Evolutionary conservation across 2,888 invertebrate species (phyloP), one percentile per base, ranked within the genome.

Genomic region (Dendrolimus houi): DNA sequence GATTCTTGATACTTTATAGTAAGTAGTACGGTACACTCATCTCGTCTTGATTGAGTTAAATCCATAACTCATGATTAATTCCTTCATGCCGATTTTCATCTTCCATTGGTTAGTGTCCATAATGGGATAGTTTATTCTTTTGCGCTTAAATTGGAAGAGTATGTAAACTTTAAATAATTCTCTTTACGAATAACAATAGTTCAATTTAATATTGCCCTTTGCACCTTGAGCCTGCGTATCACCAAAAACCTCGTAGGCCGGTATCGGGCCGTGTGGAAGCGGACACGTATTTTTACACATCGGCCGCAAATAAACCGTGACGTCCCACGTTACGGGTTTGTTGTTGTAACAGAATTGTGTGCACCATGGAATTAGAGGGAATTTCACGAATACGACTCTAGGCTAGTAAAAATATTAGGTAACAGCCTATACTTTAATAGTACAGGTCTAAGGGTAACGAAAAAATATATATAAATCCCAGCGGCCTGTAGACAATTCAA

Each of bases 221-320:
- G 14, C 14, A 10, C 29, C 17, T 53, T n/a, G n/a, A 52, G 14
- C 10, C 14, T 14, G 10, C 14, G 53, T 53, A 52, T 55, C 41
- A 54, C 17, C 41, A 55, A 54, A 53, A 54, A 55, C 57, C 59
- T 55, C 56, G 57, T 52, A 56, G 54, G 55, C 55, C 58, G 61
- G 55, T 56, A 54, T 14, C 58, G 64, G 62, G 62, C 65, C 65
- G 68, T 66, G 66, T 66, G 67, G 62, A 68, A 65, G 75, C 67
- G 62, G 56, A 56, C 68, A 64, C 70, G 77, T 83, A 80, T 81
- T 80, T 81, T 71, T 70, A 72, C 74, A 70, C 55, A 60, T 61
- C 67, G 64, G 60, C 63, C 77, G 66, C 69, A 77, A 80, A 81
- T 81, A 79, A 75, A 17, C 59, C 1, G 52, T 72, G 72, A 71